Evolutionary conservation across 2,888 invertebrate genomes (phyloP), one percentile per base, ranked within the genome.

Genomic region (Diarsia rubi): DNA sequence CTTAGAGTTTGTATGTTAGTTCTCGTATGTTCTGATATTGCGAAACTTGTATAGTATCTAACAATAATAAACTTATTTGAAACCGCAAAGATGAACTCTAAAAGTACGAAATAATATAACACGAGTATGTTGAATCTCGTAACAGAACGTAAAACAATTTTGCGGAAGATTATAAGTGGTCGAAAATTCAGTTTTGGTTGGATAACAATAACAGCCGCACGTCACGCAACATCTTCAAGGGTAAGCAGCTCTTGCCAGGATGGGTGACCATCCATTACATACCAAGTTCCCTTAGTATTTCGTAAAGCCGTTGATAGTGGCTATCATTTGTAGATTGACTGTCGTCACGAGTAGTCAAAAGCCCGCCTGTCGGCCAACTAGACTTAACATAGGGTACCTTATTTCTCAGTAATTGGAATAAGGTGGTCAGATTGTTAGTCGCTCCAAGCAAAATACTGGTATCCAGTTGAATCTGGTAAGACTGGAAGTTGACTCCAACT

Each of bases 1-100:
- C 8, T 24, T 4, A 6, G 11, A 49, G 24, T 42, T 21, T 19
- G 5, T 49, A 42, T 68, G 5, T 27, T 47, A 8, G 11, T 8
- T 69, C 3, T 42, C 11, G 27, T 49, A 42, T 12, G 19, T 54
- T 42, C 24, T 42, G 42, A n/a, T 71, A 69, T 70, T 52, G 12
- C 12, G 27, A 69, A 70, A 70, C 70, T 70, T 42, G 11, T 57
- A 52, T 42, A 68, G 16, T 49, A 16, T 3, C 8, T 16, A 4
- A 31, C 4, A 54, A 54, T 54, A 54, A 24, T 14, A 54, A 54
- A 0, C 14, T 21, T 54, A 24, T n/a, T n/a, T 54, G 54, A 54
- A 54, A 24, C 14, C 54, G 6, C 12, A 52, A 54, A 24, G 54
- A 12, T 54, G 54, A 24, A 24, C 54, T 54, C 5, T 12, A 24